phyloP scores from a whole-genome alignment of 2,797 vertebrate species.

The Onychomys arenicola region DNA sequence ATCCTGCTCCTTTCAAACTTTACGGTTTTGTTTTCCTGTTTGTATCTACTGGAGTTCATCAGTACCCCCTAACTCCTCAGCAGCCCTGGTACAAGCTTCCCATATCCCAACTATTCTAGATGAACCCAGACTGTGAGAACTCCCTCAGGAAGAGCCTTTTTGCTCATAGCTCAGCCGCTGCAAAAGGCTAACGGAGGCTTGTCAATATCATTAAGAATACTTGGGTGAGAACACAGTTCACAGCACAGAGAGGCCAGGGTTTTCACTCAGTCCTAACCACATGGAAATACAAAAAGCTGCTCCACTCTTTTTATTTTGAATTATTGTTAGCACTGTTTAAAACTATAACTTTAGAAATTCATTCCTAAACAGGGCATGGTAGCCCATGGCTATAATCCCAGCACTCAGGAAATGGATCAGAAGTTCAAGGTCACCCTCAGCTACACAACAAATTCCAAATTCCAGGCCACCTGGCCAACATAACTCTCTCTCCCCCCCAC shows the following conservation, averaged over 20 bases:
- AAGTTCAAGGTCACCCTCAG: background rate
- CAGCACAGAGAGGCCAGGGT: background rate
- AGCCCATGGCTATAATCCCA: background rate
- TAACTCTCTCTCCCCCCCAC: background rate
- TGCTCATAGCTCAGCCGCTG: background rate
- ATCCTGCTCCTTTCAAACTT: constrained; percentile 61
- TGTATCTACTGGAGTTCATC: constrained; percentile 69
- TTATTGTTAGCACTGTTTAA: background rate
- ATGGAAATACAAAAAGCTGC: background rate
- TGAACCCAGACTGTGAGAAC: constrained; percentile 9
- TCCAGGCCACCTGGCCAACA: background rate
- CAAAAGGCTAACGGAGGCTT: background rate
- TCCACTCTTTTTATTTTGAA: background rate
- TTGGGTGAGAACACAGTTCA: background rate
- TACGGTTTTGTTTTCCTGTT: constrained; percentile 45
- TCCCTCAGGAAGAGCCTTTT: background rate
- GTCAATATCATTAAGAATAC: background rate
- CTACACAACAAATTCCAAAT: background rate
- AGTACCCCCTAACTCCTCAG: constrained; percentile 33
- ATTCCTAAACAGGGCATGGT: background rate
- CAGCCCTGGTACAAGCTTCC: background rate
- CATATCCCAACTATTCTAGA: background rate
- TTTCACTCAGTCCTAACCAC: background rate
- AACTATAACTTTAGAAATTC: background rate
- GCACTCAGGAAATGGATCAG: background rate